These are phyloP conservation scores for Halichondria panicea DNA, from an alignment of 37 sponge, comb jelly and placozoan species.

Conservation along the genomic window DNA sequence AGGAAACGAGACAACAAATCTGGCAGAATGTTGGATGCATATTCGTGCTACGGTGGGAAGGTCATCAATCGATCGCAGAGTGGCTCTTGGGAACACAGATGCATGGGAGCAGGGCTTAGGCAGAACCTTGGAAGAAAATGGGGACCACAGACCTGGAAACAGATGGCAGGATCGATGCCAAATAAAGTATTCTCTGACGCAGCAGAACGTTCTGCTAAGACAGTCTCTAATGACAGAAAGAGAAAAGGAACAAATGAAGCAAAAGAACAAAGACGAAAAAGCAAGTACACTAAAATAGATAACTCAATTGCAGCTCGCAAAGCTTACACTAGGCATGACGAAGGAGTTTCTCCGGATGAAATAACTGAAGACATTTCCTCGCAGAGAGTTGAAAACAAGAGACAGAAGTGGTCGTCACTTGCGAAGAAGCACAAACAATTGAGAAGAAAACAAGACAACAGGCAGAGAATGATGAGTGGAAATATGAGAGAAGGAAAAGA, in stretches of 20 bases:
- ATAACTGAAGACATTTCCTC: conserved; percentile 14
- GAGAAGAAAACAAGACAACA: neutral
- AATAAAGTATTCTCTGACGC: neutral
- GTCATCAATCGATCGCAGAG: conserved; percentile 21
- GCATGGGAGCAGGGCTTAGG: conserved; percentile 27
- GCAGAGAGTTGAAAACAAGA: neutral
- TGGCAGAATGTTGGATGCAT: conserved; percentile 31
- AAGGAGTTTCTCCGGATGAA: conserved; percentile 12
- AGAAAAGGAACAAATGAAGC: conserved; percentile 25
- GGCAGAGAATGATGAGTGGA: conserved; percentile 1
- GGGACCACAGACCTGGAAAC: conserved; percentile 9
- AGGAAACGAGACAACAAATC: conserved; percentile 20
- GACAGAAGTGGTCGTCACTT: conserved; percentile 20
- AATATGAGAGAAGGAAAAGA: conserved; percentile 27
- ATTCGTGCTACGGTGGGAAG: conserved; percentile 16
- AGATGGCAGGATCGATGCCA: neutral
- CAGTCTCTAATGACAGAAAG: conserved; percentile 9
- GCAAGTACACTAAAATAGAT: conserved; percentile 16
- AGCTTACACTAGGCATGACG: conserved; percentile 39
- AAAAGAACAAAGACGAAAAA: conserved; percentile 10
- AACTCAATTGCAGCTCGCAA: conserved; percentile 19
- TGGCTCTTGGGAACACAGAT: conserved; percentile 31
- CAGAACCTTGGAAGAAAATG: conserved; percentile 9
- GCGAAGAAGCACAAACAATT: neutral
- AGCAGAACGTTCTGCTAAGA: neutral